A percentile compares a stretch with the other conserved stretches of the same genome.
Conservation (phyloP, 2,888 invertebrate species). For the Gymnosoma rotundatum region DNA sequence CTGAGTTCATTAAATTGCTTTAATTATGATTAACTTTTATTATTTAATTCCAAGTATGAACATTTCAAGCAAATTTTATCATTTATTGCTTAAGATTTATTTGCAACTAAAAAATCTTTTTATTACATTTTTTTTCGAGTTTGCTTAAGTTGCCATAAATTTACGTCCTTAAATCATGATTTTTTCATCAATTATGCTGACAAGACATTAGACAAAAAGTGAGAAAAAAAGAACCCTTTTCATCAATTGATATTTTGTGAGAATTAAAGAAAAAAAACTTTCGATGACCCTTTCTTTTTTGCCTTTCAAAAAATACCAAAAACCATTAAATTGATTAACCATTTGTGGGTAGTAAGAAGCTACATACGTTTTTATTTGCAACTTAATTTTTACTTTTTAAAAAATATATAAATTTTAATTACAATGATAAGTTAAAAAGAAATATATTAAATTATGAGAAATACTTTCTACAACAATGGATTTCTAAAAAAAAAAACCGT, state of each 20-base stretch:
- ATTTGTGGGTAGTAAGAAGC: slow-evolving; percentile 34
- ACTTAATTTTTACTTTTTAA: slow-evolving; percentile 35
- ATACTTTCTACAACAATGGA: slow-evolving; percentile 36
- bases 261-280: neutral
- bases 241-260: neutral
- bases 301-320: neutral
- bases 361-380: slow-evolving; percentile 42
- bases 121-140: too few species aligned
- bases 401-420: slow-evolving; percentile 21
- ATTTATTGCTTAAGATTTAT: too few species aligned
- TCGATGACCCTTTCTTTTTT: neutral
- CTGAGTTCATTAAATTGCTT: too few species aligned
- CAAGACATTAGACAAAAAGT: too few species aligned
- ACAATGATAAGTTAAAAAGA: slow-evolving; percentile 16
- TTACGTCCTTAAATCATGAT: too few species aligned
- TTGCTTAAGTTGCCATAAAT: too few species aligned
- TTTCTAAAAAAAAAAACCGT: neutral
- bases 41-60: too few species aligned
- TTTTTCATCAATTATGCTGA: too few species aligned
- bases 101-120: too few species aligned
- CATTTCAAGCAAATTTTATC: too few species aligned
- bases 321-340: slow-evolving; percentile 12
- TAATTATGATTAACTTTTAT: too few species aligned
- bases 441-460: slow-evolving; percentile 1
- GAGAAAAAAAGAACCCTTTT: too few species aligned